A percentile compares a stretch with the other conserved stretches of the same genome.
Conservation (phyloP, 2,113 vertebrate genomes). For the Nerophis lumbriciformis region DNA sequence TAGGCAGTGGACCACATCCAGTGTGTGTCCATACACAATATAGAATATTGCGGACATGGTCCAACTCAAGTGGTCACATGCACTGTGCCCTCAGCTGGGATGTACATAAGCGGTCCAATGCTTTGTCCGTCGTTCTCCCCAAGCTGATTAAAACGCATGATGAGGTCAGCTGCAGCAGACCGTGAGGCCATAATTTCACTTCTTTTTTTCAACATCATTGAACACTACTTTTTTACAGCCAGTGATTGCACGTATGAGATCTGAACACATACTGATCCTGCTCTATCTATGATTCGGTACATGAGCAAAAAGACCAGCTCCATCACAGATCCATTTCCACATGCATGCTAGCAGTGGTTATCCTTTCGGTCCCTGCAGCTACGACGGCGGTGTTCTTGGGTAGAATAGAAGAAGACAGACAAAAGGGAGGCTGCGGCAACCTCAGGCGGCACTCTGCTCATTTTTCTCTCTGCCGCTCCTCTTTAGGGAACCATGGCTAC, state of each 20-base stretch:
- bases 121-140: conserved; percentile 45
- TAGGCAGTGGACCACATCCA: conserved; percentile 47
- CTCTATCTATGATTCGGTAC: not conserved
- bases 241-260: conserved; percentile 10
- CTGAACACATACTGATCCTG: conserved; percentile 4
- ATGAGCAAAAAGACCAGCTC: conserved; percentile 24
- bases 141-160: conserved; percentile 52
- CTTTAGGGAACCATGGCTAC: conserved; percentile 55
- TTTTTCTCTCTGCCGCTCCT: conserved; percentile 41
- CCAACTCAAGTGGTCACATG: conserved; percentile 13
- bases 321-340: conserved; percentile 22
- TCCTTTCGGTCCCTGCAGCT: conserved; percentile 40
- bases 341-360: conserved; percentile 35
- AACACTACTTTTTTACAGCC: conserved; percentile 13
- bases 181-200: conserved; percentile 48
- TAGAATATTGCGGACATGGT: conserved; percentile 44
- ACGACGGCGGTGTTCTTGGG: conserved; percentile 22
- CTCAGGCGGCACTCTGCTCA: conserved; percentile 48
- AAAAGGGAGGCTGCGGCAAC: conserved; percentile 37
- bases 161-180: conserved; percentile 47
- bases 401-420: conserved; percentile 39
- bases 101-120: conserved; percentile 26
- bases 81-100: conserved; percentile 34
- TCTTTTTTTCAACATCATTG: conserved; percentile 16
- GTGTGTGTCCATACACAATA: conserved; percentile 44